Percentiles rank a stretch among this genome's conserved stretches.
Conservation (phyloP, 2,113 vertebrate genomes). For the Gnathonemus echidnorhynchus region DNA sequence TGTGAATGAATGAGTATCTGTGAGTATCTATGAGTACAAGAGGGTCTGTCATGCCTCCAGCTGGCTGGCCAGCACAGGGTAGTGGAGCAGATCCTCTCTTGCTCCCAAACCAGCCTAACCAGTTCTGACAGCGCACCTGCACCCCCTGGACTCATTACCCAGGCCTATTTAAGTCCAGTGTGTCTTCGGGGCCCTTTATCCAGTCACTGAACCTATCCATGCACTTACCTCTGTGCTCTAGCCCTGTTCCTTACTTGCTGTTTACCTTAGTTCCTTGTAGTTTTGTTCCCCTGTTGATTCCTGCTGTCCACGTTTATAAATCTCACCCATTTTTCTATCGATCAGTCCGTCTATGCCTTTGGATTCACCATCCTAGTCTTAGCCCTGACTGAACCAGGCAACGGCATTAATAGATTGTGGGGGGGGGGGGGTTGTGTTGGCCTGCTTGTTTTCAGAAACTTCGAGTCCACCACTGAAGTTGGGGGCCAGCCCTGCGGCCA, state of each 20-base stretch:
- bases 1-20: not conserved
- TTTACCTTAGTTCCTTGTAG: not conserved
- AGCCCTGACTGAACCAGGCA: not conserved
- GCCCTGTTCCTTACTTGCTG: not conserved
- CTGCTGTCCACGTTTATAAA: not conserved
- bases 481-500: not conserved
- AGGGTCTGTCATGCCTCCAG: not conserved
- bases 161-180: not conserved
- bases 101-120: not conserved
- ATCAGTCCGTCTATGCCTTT: not conserved
- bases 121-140: not conserved
- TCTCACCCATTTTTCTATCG: not conserved
- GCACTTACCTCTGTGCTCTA: not conserved
- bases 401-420: not conserved
- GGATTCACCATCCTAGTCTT: not conserved
- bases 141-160: not conserved
- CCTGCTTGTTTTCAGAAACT: not conserved
- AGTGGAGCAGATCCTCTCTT: not conserved
- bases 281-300: not conserved
- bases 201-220: not conserved
- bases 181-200: not conserved
- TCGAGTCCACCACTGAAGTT: not conserved
- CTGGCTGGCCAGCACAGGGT: not conserved
- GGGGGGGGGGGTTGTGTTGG: not conserved
- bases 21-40: not conserved